Base-by-base conservation (phyloP, 2,888 invertebrate species). In the Sepiola atlantica region DNA sequence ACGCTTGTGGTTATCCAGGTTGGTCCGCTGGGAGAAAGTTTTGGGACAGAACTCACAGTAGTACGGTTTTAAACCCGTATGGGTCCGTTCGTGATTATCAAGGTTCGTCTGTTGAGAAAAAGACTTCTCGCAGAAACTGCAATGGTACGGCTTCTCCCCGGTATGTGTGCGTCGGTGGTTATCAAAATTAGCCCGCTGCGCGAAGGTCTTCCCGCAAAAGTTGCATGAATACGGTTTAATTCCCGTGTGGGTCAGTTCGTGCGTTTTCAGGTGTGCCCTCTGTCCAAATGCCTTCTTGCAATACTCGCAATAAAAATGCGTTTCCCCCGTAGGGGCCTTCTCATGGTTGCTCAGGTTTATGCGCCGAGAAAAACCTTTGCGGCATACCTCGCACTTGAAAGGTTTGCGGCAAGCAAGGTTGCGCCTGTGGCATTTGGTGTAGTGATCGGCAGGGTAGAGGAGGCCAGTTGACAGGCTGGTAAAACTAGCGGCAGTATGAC, bases 121-220 rank as follows among this genome's bases (percentile, higher is more conserved):
- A 4, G 55, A 55, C 55, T 93, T 93, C 28, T 57, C 93, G 55
- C 93, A 93, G 16, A 55, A 55, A 21, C n/a, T 35, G 32, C 93
- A 93, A 35, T 57, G 55, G n/a, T 93, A 93, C 12, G 93, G 93
- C 24, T 55, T 93, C 55, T 93, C 93, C n/a, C 93, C 93, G 0
- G 93, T 93, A n/a, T 93, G 93, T 4, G 55, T 93, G 20, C 93
- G 54, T n/a, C 93, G 55, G 32, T 93, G 93, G 93, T 55, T 93
- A 32, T 93, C 57, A 21, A 93, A 57, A 55, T 93, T 93, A 20
- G 92, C 92, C n/a, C 92, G 35, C 45, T 92, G 92, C 35, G 92
- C 92, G 35, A 92, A 92, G 14, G 54, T 92, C 24, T 92, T 92
- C 14, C 92, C 92, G 21, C 92, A 92, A 35, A 45, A 92, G 20